phyloP scores from a whole-genome alignment of 2,888 invertebrate genomes.

The Caradrina kadenii region DNA sequence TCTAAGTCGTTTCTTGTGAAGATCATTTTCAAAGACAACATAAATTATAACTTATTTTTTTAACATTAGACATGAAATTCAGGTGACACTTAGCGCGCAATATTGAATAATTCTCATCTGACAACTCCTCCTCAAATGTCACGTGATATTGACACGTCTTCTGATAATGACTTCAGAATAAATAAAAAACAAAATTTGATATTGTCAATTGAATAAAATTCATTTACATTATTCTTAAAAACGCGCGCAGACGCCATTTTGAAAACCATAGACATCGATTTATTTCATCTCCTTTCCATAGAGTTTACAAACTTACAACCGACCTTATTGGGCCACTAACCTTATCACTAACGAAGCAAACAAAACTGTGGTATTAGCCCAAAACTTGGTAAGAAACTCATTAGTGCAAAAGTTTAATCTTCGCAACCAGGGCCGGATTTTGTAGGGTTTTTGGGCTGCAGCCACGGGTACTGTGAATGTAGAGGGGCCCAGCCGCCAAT shows the following conservation, averaged over 20 bases:
- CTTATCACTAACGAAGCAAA: conserved; percentile 44
- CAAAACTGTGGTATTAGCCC: conserved; percentile 36
- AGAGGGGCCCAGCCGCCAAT: too few species aligned
- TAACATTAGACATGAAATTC: conserved; percentile 8
- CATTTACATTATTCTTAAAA: conserved; percentile 1
- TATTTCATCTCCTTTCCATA: conserved; percentile 15
- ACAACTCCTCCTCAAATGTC: conserved; percentile 7
- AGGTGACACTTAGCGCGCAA: conserved; percentile 1
- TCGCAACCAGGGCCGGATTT: not conserved
- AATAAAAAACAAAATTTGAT: conserved; percentile 32
- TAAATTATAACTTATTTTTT: conserved; percentile 3
- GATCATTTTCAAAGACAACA: not conserved
- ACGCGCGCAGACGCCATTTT: conserved; percentile 22
- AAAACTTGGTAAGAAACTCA: conserved; percentile 50
- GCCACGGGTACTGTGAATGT: too few species aligned
- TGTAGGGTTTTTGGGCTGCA: too few species aligned
- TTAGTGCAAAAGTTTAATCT: conserved; percentile 47
- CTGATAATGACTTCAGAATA: conserved; percentile 24
- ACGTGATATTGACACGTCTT: conserved; percentile 34
- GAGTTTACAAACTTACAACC: conserved; percentile 28
- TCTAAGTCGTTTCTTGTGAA: not conserved
- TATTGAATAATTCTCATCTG: conserved; percentile 33
- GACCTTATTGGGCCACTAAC: conserved; percentile 18
- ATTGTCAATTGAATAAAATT: conserved; percentile 18
- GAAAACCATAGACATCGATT: conserved; percentile 5